Percentiles rank a stretch among this genome's conserved stretches.
Conservation (phyloP, 2,888 invertebrate genomes). For the Coronaproctus castanopsis region DNA sequence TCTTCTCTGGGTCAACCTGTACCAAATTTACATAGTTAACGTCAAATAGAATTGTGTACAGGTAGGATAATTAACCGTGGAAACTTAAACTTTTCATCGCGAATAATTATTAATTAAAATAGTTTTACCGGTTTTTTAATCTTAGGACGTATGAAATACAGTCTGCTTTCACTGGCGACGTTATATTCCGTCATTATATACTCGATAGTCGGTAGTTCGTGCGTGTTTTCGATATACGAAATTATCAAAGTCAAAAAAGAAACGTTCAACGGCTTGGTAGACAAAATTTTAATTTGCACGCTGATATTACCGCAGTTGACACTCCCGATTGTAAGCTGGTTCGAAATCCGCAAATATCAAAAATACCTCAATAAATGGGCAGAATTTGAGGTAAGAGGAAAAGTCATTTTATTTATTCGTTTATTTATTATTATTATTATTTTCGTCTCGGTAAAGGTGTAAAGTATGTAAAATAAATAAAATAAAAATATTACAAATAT, state of each 20-base stretch:
- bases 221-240: slow-evolving; percentile 4
- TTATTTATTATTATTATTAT: no score
- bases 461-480: no score
- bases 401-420: no score
- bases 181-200: slow-evolving; percentile 4
- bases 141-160: slow-evolving; percentile 1
- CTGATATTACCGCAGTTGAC: slow-evolving; percentile 5
- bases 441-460: no score
- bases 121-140: no score
- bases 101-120: no score
- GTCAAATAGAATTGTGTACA: no score
- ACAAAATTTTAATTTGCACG: not conserved
- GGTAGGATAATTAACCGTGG: no score
- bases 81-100: no score
- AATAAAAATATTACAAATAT: no score
- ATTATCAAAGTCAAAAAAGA: not conserved
- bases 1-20: no score
- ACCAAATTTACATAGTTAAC: no score
- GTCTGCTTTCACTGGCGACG: not conserved
- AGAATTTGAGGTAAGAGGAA: slow-evolving; percentile 1
- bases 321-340: slow-evolving; percentile 3
- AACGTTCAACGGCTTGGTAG: slow-evolving; percentile 1
- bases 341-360: slow-evolving; percentile 2
- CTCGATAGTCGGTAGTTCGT: not conserved
- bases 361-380: slow-evolving; percentile 6